phyloP scores from a whole-genome alignment of 2,888 invertebrate genomes.

The Dryococelus australis region DNA sequence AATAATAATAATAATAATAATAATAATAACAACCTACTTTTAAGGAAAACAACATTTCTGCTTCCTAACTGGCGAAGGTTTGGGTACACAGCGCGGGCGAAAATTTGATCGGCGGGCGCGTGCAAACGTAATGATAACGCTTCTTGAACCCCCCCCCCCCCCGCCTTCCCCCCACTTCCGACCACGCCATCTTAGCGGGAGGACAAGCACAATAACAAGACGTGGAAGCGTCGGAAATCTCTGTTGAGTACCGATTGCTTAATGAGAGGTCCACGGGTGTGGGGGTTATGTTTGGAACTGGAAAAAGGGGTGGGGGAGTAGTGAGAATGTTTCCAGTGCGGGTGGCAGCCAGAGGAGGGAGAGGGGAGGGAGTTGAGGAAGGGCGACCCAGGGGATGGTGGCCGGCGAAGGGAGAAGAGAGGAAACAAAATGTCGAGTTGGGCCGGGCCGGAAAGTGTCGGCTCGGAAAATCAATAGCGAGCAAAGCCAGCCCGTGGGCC shows the following conservation, averaged over 20 bases:
- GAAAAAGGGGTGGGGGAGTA: background rate
- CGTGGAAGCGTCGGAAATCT: background rate
- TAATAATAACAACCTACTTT: no score
- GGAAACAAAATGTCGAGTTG: constrained; percentile 9
- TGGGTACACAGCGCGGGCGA: background rate
- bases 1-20: no score
- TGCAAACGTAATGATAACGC: background rate
- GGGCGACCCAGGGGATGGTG: no score
- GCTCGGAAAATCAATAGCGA: constrained; percentile 29
- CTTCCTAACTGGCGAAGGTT: no score
- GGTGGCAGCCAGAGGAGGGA: no score
- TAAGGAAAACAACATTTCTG: no score
- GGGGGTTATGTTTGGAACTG: background rate
- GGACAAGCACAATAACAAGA: background rate
- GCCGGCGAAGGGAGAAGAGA: background rate
- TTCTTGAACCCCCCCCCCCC: no score
- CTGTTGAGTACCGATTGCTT: background rate
- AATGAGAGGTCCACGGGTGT: background rate
- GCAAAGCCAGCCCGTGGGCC: background rate
- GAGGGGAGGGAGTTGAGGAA: no score
- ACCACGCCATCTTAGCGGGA: background rate
- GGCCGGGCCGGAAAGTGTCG: background rate
- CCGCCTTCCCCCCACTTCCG: no score
- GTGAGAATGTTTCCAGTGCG: background rate
- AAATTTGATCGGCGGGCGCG: background rate